Conservation (phyloP, 2,888 invertebrate genomes). For the Perithous albicinctus region DNA sequence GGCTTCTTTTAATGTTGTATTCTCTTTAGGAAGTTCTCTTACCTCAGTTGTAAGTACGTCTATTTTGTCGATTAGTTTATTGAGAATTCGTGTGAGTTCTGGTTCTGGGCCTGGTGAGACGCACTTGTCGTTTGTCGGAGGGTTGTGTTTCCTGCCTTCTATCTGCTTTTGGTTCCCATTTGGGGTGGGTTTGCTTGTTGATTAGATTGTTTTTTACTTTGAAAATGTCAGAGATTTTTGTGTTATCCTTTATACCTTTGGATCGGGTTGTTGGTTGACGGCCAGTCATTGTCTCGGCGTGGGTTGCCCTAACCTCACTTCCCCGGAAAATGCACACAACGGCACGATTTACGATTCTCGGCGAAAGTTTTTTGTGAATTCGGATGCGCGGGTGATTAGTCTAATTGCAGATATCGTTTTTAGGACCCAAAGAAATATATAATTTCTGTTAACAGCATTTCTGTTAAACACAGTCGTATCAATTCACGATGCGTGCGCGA, state of each 20-base stretch:
- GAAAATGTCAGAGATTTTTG: background rate
- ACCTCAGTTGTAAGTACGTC: background rate
- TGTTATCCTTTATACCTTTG: background rate
- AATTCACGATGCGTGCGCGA: too few relatives aligned
- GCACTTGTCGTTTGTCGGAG: background rate
- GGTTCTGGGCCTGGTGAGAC: background rate
- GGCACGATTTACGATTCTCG: background rate
- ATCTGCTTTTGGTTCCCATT: background rate
- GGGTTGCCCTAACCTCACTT: slow-evolving; percentile 1
- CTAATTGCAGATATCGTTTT: too few relatives aligned
- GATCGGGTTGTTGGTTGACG: background rate
- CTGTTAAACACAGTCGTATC: too few relatives aligned
- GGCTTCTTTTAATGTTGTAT: background rate
- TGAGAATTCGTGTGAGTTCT: background rate
- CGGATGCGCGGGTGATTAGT: too few relatives aligned
- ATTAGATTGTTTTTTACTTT: background rate
- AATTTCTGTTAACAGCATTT: too few relatives aligned
- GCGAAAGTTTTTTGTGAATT: too few relatives aligned
- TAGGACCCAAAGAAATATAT: too few relatives aligned
- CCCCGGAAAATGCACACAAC: background rate
- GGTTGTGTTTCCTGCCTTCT: background rate
- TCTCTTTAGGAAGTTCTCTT: background rate
- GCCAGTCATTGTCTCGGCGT: background rate
- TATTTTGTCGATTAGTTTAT: background rate
- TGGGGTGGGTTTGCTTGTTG: background rate